Conservation (phyloP, 2,888 invertebrate genomes). For the Amaurobius ferox region DNA sequence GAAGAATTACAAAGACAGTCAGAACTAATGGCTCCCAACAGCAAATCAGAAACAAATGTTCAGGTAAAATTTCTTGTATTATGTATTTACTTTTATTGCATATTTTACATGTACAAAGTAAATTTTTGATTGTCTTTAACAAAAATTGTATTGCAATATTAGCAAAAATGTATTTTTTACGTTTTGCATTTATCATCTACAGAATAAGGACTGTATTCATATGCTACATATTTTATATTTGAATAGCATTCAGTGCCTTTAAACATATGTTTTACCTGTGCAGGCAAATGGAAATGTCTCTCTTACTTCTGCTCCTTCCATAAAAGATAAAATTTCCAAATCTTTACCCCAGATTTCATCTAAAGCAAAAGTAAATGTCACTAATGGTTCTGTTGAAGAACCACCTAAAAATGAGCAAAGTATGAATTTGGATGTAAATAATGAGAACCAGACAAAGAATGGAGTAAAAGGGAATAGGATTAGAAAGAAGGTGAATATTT, state of each 20-base stretch:
- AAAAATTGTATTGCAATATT: too few species aligned
- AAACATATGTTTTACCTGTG: neutral
- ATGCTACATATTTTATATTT: too few species aligned
- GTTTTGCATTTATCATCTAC: too few species aligned
- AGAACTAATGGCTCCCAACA: neutral
- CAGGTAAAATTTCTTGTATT: neutral
- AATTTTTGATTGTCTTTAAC: too few species aligned
- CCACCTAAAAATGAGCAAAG: neutral
- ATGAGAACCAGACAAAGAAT: neutral
- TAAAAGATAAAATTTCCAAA: neutral
- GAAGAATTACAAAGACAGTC: constrained; percentile 33
- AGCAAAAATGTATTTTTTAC: too few species aligned
- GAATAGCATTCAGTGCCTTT: too few species aligned
- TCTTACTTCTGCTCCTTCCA: neutral
- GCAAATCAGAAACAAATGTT: neutral
- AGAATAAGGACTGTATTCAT: too few species aligned
- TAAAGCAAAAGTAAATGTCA: neutral
- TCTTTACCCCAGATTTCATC: neutral
- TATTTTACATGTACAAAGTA: too few species aligned
- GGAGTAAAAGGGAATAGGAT: neutral
- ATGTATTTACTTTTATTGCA: neutral
- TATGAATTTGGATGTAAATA: neutral
- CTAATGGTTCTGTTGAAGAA: neutral
- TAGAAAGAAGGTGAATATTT: neutral
- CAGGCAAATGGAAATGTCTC: neutral